phyloP scores from a whole-genome alignment of 2,797 vertebrate species.

The Remorina albescens region DNA sequence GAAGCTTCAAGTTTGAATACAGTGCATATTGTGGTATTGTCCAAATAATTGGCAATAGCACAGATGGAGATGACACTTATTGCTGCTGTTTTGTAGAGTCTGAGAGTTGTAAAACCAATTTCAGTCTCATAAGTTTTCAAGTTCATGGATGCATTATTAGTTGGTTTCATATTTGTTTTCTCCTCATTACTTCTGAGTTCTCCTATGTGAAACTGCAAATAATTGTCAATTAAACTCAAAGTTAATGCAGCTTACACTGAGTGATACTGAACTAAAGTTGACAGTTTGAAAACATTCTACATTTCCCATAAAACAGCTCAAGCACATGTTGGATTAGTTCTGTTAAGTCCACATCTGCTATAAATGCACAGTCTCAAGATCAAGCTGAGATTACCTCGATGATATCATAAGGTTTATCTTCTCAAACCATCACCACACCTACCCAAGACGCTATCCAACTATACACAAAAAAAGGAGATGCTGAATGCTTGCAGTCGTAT shows the following conservation, averaged over 20 bases:
- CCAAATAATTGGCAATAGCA: not conserved
- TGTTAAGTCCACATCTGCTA: not conserved
- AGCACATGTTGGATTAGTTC: not conserved
- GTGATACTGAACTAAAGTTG: not conserved
- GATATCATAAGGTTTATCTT: not conserved
- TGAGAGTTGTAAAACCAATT: not conserved
- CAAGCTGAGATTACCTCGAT: not conserved
- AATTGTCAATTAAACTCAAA: not conserved
- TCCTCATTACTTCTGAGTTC: not conserved
- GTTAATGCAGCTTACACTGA: not conserved
- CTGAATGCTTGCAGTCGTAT: too few relatives aligned
- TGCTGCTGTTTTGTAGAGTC: slow-evolving; percentile 19
- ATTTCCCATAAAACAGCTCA: not conserved
- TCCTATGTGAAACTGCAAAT: not conserved
- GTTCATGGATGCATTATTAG: not conserved
- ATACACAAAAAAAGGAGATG: too few relatives aligned
- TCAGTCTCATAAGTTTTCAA: not conserved
- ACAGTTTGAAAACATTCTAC: not conserved
- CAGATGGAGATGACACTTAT: slow-evolving; percentile 3
- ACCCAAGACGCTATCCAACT: too few relatives aligned
- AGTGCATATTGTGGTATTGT: not conserved
- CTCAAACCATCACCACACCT: too few relatives aligned
- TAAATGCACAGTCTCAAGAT: not conserved
- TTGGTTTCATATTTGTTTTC: not conserved
- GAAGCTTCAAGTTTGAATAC: not conserved